These are phyloP conservation scores for Bombycilla garrulus DNA, from an alignment of 2,113 vertebrate species.

Conservation along the genomic window DNA sequence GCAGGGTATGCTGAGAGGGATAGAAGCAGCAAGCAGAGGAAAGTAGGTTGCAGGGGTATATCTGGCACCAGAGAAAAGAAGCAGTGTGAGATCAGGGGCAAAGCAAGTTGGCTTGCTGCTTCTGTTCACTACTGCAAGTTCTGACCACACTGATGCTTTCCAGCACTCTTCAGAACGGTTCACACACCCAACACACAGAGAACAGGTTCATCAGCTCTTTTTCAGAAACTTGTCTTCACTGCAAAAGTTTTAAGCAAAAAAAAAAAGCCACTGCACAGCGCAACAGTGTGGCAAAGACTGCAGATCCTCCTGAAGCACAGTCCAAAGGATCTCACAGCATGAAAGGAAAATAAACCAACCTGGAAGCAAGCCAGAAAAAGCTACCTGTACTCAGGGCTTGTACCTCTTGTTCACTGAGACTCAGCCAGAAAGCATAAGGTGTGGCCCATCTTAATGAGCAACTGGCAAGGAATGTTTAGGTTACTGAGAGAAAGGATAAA, in stretches of 20 bases:
- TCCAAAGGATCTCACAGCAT: background rate
- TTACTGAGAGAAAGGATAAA: background rate
- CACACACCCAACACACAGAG: background rate
- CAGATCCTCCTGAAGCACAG: background rate
- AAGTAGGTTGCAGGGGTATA: background rate
- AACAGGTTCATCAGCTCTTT: background rate
- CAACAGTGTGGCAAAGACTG: background rate
- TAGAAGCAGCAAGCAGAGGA: background rate
- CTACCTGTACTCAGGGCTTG: background rate
- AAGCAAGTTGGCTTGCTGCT: background rate
- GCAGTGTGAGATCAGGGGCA: background rate
- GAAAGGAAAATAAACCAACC: background rate
- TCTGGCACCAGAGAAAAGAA: background rate
- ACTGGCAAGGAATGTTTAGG: background rate
- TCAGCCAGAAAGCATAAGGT: background rate
- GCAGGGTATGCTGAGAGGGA: background rate
- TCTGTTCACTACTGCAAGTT: background rate
- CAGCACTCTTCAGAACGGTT: accelerated
- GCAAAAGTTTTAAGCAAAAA: background rate
- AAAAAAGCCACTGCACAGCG: background rate
- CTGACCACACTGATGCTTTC: background rate
- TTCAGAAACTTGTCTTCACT: background rate
- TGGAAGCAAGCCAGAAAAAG: background rate
- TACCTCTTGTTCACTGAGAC: background rate
- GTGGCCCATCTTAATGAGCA: background rate